phyloP scores from a whole-genome alignment of 2,113 vertebrate species.

The Hyla sarda region DNA sequence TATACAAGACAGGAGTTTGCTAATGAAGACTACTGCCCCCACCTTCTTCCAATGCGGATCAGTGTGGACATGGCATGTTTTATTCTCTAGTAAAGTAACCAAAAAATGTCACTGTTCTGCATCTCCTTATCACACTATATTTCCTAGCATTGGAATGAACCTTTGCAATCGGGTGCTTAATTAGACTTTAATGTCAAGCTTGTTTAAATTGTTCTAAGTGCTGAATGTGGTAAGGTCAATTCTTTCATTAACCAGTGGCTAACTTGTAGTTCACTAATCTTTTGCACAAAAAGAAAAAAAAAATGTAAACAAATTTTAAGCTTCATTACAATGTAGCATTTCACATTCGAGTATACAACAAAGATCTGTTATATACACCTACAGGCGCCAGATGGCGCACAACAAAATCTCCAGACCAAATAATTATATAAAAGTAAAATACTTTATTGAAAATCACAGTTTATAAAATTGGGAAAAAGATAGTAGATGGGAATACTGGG shows the following conservation, averaged over 20 bases:
- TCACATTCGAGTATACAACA: too few species aligned
- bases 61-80: constrained; percentile 25
- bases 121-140: constrained; percentile 28
- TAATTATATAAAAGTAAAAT: too few species aligned
- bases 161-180: constrained; percentile 5
- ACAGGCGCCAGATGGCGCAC: too few species aligned
- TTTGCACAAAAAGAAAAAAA: constrained; percentile 2
- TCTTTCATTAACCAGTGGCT: constrained; percentile 1
- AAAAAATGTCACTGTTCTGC: constrained; percentile 48
- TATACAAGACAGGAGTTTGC: constrained; percentile 65
- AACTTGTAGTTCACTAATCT: not conserved
- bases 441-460: too few species aligned
- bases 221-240: not conserved
- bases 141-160: constrained; percentile 4
- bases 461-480: too few species aligned
- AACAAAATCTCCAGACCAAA: too few species aligned
- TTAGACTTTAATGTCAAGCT: constrained; percentile 44
- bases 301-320: not conserved
- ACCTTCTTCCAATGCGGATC: constrained; percentile 68
- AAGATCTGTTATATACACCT: too few species aligned
- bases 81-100: constrained; percentile 31
- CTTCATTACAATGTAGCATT: too few species aligned
- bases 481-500: too few species aligned
- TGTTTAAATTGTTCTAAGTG: constrained; percentile 12
- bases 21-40: constrained; percentile 68